Evolutionary conservation across 1,140 invertebrate species (phyloP).

Genomic region (Tetramorium alpestre): DNA sequence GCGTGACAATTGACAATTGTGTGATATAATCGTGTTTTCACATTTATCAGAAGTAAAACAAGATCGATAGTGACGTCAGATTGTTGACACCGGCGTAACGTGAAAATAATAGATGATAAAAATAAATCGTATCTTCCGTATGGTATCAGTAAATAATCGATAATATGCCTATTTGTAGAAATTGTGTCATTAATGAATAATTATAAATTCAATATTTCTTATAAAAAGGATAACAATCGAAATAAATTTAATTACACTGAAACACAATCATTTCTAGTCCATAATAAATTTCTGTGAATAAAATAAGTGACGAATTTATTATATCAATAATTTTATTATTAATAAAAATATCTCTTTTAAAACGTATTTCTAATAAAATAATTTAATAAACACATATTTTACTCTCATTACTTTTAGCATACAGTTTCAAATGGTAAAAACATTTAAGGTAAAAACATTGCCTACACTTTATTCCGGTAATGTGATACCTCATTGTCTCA

Average conservation of each 20-base stretch:
- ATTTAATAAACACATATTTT: neutral
- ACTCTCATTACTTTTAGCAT: neutral
- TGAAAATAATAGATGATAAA: slow-evolving; percentile 20
- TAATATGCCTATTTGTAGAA: neutral
- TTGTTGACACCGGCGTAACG: neutral
- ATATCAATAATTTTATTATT: neutral
- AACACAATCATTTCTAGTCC: neutral
- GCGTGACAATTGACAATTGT: neutral
- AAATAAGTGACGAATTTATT: too few species aligned
- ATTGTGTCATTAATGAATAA: neutral
- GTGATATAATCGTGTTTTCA: neutral
- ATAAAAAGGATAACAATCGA: neutral
- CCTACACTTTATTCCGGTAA: neutral
- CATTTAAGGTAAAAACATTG: neutral
- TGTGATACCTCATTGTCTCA: neutral
- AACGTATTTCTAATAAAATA: neutral
- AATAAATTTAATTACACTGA: neutral
- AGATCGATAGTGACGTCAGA: neutral
- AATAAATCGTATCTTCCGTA: neutral
- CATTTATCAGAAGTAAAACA: neutral
- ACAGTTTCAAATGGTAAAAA: neutral
- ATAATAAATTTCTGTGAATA: neutral
- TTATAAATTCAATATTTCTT: neutral
- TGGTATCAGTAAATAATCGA: neutral
- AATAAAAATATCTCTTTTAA: neutral